Base-by-base conservation (phyloP, 2,797 vertebrate genomes). In the Pelochelys cantorii region DNA sequence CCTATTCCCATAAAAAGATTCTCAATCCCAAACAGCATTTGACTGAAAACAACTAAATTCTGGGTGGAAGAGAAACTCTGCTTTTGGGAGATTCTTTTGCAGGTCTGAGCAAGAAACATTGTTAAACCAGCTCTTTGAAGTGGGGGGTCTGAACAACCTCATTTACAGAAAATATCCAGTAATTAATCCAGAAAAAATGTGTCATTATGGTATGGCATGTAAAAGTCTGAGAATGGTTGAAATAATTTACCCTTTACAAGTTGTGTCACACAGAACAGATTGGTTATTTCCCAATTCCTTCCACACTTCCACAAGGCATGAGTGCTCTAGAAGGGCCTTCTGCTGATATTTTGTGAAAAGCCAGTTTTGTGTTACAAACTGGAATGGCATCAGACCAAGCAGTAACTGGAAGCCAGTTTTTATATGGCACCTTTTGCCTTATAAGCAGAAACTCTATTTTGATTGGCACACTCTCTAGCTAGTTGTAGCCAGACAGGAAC, bases 401-500 rank as follows among this genome's bases (percentile, higher is more conserved):
- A 81, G 7, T 17, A 48, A 82, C n/a, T 57, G 29, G 3, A 79
- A 23, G 29, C 13, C 42, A 62, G 34, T 71, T 78, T 60, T 77
- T 83, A 5, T 54, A 18, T 83, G 87, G 42, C 54, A 77, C 31
- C 34, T 22, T 27, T 42, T 11, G 42, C 17, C 5, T 56, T 53
- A 65, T 31, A 79, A 83, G 79, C 31, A 83, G 81, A 83, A 65
- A 87, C 53, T 62, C 25, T 71, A 54, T 71, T 91, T 80, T 75
- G 8, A 22, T 71, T 92, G 88, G 88, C 93, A 89, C 62, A 7
- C 48, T 86, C 48, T 86, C 84, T 14, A 23, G 12, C n/a, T 37
- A n/a, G n/a, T n/a, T n/a, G n/a, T n/a, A n/a, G n/a, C n/a, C n/a
- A n/a, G n/a, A n/a, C n/a, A n/a, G n/a, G n/a, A n/a, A n/a, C n/a